phyloP scores from a whole-genome alignment of 2,113 vertebrate genomes.

The Melozone crissalis region DNA sequence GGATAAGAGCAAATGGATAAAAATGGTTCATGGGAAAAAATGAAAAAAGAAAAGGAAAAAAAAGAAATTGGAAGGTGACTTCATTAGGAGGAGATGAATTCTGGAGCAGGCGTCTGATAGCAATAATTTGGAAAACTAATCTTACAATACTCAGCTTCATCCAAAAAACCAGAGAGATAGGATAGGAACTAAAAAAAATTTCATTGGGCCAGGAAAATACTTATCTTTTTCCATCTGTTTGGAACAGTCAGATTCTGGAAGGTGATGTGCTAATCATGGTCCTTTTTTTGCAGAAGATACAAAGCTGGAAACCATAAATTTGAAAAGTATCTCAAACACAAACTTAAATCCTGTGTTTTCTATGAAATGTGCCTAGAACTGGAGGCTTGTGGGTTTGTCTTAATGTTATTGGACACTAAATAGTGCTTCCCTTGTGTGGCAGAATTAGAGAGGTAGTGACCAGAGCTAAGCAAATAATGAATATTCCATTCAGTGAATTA shows the following conservation, averaged over 20 bases:
- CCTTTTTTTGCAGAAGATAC: neutral
- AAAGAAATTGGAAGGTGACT: neutral
- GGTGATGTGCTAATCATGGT: neutral
- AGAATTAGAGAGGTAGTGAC: neutral
- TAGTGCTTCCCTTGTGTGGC: neutral
- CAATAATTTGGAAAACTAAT: neutral
- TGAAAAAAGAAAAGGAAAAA: neutral
- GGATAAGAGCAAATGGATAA: neutral
- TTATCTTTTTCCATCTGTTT: neutral
- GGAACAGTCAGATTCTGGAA: neutral
- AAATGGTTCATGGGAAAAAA: neutral
- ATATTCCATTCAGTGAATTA: constrained; percentile 21
- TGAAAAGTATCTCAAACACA: rapidly evolving
- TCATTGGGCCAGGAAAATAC: neutral
- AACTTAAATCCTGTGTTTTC: neutral
- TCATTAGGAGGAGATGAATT: neutral
- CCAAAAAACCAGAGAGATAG: neutral
- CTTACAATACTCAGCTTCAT: neutral
- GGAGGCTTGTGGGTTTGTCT: neutral
- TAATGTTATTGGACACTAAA: neutral
- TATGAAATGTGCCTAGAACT: neutral
- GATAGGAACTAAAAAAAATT: neutral
- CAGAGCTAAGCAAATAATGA: constrained; percentile 15
- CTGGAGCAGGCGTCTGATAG: neutral
- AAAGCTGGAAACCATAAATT: neutral